A percentile compares a stretch with the other conserved stretches of the same genome.
phyloP scores from a whole-genome alignment of 2,797 vertebrate genomes.

The Decapterus maruadsi region DNA sequence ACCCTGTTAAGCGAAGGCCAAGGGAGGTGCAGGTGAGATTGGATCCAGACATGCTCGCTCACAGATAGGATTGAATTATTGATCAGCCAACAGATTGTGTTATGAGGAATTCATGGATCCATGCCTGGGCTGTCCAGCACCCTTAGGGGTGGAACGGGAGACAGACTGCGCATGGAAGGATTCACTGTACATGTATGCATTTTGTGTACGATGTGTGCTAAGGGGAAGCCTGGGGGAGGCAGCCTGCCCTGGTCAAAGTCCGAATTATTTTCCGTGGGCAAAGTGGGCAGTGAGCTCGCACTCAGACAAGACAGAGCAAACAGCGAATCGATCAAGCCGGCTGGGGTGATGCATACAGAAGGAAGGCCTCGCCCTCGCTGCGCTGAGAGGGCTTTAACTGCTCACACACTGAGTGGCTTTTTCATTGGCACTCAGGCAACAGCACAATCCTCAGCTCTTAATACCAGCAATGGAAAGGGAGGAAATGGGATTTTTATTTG shows the following conservation, averaged over 20 bases:
- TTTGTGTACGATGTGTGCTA: slow-evolving; percentile 20
- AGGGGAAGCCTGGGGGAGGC: slow-evolving; percentile 24
- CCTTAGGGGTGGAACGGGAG: slow-evolving; percentile 56
- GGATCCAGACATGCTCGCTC: slow-evolving; percentile 80
- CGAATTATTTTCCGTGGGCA: slow-evolving; percentile 68
- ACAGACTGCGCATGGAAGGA: slow-evolving; percentile 47
- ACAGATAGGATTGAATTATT: slow-evolving; percentile 88
- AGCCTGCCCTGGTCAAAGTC: slow-evolving; percentile 60
- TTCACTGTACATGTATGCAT: slow-evolving; percentile 55
- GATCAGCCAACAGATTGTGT: slow-evolving; percentile 86
- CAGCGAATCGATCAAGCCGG: slow-evolving; percentile 82
- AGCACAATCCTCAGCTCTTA: slow-evolving; percentile 63
- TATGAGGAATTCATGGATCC: slow-evolving; percentile 86
- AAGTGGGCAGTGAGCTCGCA: slow-evolving; percentile 65
- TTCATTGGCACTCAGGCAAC: slow-evolving; percentile 71
- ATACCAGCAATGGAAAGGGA: slow-evolving; percentile 65
- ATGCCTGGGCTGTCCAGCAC: slow-evolving; percentile 54
- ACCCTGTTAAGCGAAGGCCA: slow-evolving; percentile 76
- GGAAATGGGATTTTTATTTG: slow-evolving; percentile 79
- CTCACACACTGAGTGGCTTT: slow-evolving; percentile 75
- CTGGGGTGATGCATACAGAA: slow-evolving; percentile 77
- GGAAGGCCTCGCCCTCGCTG: slow-evolving; percentile 68
- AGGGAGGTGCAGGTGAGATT: slow-evolving; percentile 81
- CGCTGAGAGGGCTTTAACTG: slow-evolving; percentile 72
- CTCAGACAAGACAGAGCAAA: slow-evolving; percentile 78